Evolutionary conservation across 1,140 invertebrate species (phyloP).

Genomic region (Diorhabda carinulata): DNA sequence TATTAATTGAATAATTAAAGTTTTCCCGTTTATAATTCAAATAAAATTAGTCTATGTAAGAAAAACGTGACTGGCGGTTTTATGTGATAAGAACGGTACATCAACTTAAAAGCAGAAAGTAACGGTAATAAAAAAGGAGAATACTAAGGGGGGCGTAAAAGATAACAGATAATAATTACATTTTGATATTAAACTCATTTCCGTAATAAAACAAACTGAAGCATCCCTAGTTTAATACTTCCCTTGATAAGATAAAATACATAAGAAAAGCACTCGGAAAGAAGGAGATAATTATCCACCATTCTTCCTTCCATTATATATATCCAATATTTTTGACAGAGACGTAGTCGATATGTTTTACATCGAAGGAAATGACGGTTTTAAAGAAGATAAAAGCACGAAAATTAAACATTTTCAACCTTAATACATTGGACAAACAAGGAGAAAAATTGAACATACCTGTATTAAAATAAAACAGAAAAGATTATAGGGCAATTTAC

Average conservation of each 20-base stretch:
- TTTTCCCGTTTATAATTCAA: too few species aligned
- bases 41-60: too few species aligned
- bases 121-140: constrained; percentile 19
- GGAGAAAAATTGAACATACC: too few species aligned
- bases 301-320: constrained; percentile 16
- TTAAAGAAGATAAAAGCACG: too few species aligned
- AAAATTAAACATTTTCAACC: too few species aligned
- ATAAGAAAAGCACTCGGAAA: constrained; percentile 23
- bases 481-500: too few species aligned
- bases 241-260: constrained; percentile 24
- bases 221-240: constrained; percentile 24
- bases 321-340: constrained; percentile 14
- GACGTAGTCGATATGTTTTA: not conserved
- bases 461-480: too few species aligned
- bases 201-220: constrained; percentile 27
- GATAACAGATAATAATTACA: constrained; percentile 30
- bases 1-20: too few species aligned
- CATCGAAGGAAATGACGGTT: too few species aligned
- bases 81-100: constrained; percentile 2
- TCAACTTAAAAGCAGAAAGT: constrained; percentile 11
- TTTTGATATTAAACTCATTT: constrained; percentile 29
- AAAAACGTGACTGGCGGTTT: constrained; percentile 3
- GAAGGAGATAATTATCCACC: constrained; percentile 26
- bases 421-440: too few species aligned
- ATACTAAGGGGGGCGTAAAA: constrained; percentile 17